These are phyloP conservation scores for Flexamia atlantica DNA, from an alignment of 2,888 invertebrate species.

Conservation along the genomic window DNA sequence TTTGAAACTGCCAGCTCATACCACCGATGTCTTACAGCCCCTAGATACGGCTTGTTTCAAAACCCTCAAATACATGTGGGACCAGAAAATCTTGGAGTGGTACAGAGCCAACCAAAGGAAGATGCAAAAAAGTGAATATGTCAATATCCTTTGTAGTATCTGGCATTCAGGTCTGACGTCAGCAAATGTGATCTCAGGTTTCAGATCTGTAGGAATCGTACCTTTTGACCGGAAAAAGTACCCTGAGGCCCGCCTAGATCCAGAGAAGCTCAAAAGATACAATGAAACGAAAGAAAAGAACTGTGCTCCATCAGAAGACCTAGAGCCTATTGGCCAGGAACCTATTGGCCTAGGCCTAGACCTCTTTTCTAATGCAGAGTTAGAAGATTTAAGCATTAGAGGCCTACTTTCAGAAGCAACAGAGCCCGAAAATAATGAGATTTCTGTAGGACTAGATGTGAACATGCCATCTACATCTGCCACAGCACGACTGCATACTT, in stretches of 20 bases:
- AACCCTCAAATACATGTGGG: slow-evolving; percentile 46
- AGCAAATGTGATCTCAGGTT: slow-evolving; percentile 24
- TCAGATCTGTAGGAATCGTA: slow-evolving; percentile 9
- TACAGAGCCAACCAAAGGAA: slow-evolving; percentile 41
- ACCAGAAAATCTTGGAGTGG: slow-evolving; percentile 4
- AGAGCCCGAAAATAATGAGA: too few relatives aligned
- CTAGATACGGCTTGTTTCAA: slow-evolving; percentile 61
- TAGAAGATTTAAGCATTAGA: too few relatives aligned
- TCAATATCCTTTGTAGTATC: neutral
- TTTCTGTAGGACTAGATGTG: too few relatives aligned
- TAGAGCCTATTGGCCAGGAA: too few relatives aligned
- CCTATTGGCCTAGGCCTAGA: too few relatives aligned
- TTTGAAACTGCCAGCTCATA: slow-evolving; percentile 72
- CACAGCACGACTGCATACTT: too few relatives aligned
- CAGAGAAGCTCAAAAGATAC: slow-evolving; percentile 45
- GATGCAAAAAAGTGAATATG: slow-evolving; percentile 44
- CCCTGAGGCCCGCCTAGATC: slow-evolving; percentile 22
- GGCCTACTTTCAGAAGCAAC: too few relatives aligned
- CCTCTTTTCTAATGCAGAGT: too few relatives aligned
- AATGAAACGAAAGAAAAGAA: neutral
- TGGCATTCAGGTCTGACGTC: slow-evolving; percentile 31
- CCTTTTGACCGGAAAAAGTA: neutral
- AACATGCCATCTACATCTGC: too few relatives aligned
- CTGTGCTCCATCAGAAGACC: too few relatives aligned
- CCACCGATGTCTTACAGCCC: slow-evolving; percentile 61